Percentiles rank a stretch among this genome's conserved stretches.
These are phyloP conservation scores for Conus betulinus DNA, from an alignment of 1,140 invertebrate species.

Conservation along the genomic window DNA sequence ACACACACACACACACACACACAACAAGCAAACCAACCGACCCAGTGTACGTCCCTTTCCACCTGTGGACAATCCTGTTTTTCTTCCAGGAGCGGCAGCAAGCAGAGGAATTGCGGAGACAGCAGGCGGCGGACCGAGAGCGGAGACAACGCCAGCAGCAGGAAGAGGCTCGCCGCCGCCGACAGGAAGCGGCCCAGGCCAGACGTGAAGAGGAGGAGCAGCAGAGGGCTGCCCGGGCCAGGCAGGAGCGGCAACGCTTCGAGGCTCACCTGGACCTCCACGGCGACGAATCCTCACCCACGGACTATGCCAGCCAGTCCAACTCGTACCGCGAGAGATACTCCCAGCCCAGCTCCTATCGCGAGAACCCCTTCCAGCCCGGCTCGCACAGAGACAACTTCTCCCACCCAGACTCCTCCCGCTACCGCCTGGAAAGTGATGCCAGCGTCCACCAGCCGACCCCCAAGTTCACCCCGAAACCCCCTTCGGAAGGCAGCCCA, in stretches of 20 bases:
- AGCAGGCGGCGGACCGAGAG: slow-evolving; percentile 43
- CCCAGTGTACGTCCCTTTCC: too few relatives aligned
- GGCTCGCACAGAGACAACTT: not conserved
- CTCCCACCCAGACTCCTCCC: not conserved
- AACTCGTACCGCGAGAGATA: slow-evolving; percentile 14
- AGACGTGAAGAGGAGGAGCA: slow-evolving; percentile 35
- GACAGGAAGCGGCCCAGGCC: slow-evolving; percentile 27
- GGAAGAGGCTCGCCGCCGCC: slow-evolving; percentile 28
- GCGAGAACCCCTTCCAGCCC: not conserved
- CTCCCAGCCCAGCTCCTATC: not conserved
- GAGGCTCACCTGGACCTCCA: not conserved
- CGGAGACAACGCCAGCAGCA: slow-evolving; percentile 25
- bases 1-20: too few relatives aligned
- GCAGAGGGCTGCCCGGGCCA: slow-evolving; percentile 31
- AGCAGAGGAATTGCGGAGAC: slow-evolving; percentile 40
- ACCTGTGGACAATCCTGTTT: too few relatives aligned
- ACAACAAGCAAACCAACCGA: too few relatives aligned
- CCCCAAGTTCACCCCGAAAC: not conserved
- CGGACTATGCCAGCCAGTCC: slow-evolving; percentile 45
- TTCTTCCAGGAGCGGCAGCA: slow-evolving; percentile 49
- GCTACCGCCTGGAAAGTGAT: not conserved
- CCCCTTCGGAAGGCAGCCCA: not conserved
- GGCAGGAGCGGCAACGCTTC: slow-evolving; percentile 26
- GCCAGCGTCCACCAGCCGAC: not conserved
- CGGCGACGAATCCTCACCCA: slow-evolving; percentile 35